A percentile compares a stretch with the other conserved stretches of the same genome.
These are phyloP conservation scores for Ophonus ardosiacus DNA, from an alignment of 2,888 invertebrate genomes.

Conservation along the genomic window DNA sequence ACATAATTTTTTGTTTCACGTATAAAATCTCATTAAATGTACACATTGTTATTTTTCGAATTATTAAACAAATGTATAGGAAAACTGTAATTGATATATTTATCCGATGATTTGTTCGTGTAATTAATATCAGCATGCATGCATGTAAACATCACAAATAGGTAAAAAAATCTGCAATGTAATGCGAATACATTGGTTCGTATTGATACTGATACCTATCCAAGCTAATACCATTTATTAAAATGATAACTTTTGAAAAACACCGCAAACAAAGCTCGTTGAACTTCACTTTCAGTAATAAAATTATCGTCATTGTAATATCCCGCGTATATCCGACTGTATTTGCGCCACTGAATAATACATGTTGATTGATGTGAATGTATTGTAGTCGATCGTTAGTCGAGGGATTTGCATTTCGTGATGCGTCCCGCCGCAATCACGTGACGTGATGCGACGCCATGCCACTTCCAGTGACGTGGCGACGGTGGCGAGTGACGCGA, in stretches of 20 bases:
- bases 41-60: too few species aligned
- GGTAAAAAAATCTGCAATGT: too few species aligned
- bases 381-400: conserved; percentile 61
- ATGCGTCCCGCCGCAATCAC: background rate
- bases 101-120: too few species aligned
- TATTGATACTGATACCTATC: background rate
- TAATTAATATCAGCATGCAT: too few species aligned
- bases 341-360: conserved; percentile 54
- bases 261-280: conserved; percentile 21
- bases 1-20: too few species aligned
- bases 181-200: background rate
- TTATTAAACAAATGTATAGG: too few species aligned
- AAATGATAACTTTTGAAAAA: background rate
- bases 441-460: conserved; percentile 1
- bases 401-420: conserved; percentile 55
- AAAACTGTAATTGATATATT: too few species aligned
- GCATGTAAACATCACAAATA: too few species aligned
- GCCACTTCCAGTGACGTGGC: background rate
- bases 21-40: too few species aligned
- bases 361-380: conserved; percentile 58
- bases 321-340: conserved; percentile 40
- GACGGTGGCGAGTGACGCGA: background rate
- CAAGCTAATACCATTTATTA: conserved; percentile 13
- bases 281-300: conserved; percentile 26
- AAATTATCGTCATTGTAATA: conserved; percentile 48